These are phyloP conservation scores for Chaenocephalus aceratus DNA, from an alignment of 2,113 vertebrate genomes.

Conservation along the genomic window DNA sequence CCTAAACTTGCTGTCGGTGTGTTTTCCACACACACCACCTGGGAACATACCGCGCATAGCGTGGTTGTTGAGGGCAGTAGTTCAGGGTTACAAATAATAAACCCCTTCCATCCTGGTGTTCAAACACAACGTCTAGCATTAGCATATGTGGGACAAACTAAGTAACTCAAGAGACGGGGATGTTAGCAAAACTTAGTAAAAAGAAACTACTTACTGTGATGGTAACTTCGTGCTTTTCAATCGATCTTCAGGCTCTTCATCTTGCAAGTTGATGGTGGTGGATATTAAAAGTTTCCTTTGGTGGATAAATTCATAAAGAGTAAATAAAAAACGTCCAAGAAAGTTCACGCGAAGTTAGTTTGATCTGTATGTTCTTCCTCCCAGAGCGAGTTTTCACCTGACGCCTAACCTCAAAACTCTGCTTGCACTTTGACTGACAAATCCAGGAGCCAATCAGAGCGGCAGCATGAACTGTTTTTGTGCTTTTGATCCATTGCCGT, in stretches of 20 bases:
- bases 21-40: slow-evolving; percentile 25
- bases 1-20: background rate
- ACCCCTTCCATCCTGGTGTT: background rate
- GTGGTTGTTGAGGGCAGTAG: slow-evolving; percentile 13
- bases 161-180: background rate
- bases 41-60: slow-evolving; percentile 50
- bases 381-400: slow-evolving; percentile 84
- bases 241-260: slow-evolving; percentile 95
- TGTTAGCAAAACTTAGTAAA: slow-evolving; percentile 15
- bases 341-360: slow-evolving; percentile 46
- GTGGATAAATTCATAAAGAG: slow-evolving; percentile 13
- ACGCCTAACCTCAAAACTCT: slow-evolving; percentile 73
- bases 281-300: slow-evolving; percentile 7
- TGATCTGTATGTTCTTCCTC: slow-evolving; percentile 43
- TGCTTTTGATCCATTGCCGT: slow-evolving; percentile 58
- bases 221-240: slow-evolving; percentile 91
- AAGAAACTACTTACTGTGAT: slow-evolving; percentile 83
- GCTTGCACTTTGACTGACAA: slow-evolving; percentile 52
- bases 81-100: slow-evolving; percentile 1
- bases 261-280: slow-evolving; percentile 52
- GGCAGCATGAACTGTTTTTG: background rate
- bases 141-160: background rate
- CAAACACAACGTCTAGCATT: background rate
- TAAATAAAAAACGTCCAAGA: background rate
- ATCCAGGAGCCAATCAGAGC: slow-evolving; percentile 56